A percentile compares a stretch with the other conserved stretches of the same genome.
Conservation (phyloP, 2,888 invertebrate species). For the Orchesella flavescens region DNA sequence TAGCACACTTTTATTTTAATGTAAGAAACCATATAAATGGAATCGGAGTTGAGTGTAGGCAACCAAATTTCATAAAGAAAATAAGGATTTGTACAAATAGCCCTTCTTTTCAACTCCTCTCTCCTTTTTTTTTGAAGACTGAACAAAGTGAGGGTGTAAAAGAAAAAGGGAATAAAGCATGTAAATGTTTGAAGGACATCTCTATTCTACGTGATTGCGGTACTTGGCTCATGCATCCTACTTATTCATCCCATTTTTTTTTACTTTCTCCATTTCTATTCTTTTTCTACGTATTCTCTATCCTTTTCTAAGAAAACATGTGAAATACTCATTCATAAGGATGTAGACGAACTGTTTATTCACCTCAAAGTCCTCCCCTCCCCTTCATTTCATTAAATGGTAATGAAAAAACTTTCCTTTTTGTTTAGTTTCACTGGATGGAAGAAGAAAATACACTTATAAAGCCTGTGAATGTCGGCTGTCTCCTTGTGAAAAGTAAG, state of each 20-base stretch:
- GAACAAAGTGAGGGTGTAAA: constrained; percentile 2
- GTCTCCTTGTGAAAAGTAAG: not conserved
- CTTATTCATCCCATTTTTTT: not conserved
- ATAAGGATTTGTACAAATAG: not conserved
- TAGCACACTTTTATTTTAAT: too few species aligned
- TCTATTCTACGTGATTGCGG: not conserved
- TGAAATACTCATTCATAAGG: not conserved
- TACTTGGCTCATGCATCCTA: not conserved
- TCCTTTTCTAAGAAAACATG: not conserved
- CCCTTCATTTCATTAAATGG: constrained; percentile 49
- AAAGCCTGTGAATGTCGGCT: not conserved
- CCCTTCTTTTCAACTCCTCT: not conserved
- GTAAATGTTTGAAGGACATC: constrained; percentile 12
- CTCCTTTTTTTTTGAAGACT: not conserved
- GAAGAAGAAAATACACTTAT: not conserved
- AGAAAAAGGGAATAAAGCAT: not conserved
- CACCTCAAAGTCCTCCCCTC: constrained; percentile 23
- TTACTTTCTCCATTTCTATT: not conserved
- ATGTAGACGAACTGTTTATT: not conserved
- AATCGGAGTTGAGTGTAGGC: too few species aligned
- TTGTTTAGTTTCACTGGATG: not conserved
- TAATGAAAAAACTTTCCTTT: constrained; percentile 47
- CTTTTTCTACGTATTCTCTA: not conserved
- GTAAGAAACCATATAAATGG: too few species aligned
- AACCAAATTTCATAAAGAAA: not conserved